Evolutionary conservation across 2,113 vertebrate genomes (phyloP).

Genomic region (Laterallus jamaicensis): DNA sequence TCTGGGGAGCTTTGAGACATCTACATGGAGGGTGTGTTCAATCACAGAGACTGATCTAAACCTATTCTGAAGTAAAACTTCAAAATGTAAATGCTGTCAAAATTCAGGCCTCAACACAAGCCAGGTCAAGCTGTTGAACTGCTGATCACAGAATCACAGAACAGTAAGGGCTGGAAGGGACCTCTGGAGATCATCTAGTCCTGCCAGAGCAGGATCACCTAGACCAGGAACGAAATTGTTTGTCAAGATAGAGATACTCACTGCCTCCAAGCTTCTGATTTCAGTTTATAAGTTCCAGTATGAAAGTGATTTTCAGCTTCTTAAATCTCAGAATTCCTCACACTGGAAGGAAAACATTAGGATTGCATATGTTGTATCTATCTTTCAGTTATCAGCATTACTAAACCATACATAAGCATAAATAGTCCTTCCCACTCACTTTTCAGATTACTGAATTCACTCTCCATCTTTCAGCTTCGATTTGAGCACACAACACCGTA

Average conservation of each 20-base stretch:
- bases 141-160: not conserved
- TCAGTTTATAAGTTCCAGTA: not conserved
- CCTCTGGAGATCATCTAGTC: too few species aligned
- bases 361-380: not conserved
- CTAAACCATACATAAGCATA: not conserved
- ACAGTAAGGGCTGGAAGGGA: too few species aligned
- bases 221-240: not conserved
- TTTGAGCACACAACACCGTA: conserved; percentile 16
- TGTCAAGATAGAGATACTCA: not conserved
- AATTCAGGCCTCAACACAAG: not conserved
- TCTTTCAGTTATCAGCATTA: not conserved
- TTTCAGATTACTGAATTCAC: conserved; percentile 1
- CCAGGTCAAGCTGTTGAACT: not conserved
- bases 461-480: conserved; percentile 17
- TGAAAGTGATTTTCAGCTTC: not conserved
- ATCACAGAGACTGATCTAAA: not conserved
- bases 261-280: conserved; percentile 12
- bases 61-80: not conserved
- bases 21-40: not conserved
- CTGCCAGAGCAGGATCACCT: too few species aligned
- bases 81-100: not conserved
- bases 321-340: conserved; percentile 24
- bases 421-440: not conserved
- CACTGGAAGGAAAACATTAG: conserved; percentile 1
- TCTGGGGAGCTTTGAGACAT: not conserved